Evolutionary conservation across 2,888 invertebrate species (phyloP).

Genomic region (Zhengitettix transpicula): DNA sequence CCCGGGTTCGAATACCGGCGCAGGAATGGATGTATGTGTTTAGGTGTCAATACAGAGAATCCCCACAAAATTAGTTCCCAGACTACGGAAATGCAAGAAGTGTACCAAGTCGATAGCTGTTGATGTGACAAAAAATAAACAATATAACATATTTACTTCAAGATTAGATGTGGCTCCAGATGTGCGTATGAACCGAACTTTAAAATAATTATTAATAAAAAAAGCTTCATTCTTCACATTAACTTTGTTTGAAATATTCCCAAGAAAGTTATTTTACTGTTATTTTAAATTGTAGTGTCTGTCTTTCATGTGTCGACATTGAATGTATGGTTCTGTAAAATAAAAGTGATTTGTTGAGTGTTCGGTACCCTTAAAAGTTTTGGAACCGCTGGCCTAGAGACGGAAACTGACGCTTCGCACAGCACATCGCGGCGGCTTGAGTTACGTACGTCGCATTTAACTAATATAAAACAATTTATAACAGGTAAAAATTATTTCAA

Average conservation of each 20-base stretch:
- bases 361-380: constrained; percentile 2
- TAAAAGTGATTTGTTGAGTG: not conserved
- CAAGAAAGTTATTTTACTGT: constrained; percentile 2
- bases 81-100: no score
- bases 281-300: constrained; percentile 5
- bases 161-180: not conserved
- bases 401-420: not conserved
- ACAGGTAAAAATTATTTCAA: no score
- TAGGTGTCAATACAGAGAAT: no score
- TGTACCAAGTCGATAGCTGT: no score
- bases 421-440: not conserved
- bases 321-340: constrained; percentile 4
- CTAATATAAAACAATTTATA: no score
- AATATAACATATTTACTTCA: no score
- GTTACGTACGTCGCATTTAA: no score
- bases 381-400: not conserved
- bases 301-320: constrained; percentile 8
- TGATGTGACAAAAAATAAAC: no score
- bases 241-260: no score
- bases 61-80: no score
- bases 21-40: no score
- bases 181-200: not conserved
- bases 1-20: no score
- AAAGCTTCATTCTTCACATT: not conserved
- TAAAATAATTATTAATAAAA: not conserved